Percentiles rank a stretch among this genome's conserved stretches.
phyloP scores from a whole-genome alignment of 2,888 invertebrate genomes.

The Tyria jacobaeae region DNA sequence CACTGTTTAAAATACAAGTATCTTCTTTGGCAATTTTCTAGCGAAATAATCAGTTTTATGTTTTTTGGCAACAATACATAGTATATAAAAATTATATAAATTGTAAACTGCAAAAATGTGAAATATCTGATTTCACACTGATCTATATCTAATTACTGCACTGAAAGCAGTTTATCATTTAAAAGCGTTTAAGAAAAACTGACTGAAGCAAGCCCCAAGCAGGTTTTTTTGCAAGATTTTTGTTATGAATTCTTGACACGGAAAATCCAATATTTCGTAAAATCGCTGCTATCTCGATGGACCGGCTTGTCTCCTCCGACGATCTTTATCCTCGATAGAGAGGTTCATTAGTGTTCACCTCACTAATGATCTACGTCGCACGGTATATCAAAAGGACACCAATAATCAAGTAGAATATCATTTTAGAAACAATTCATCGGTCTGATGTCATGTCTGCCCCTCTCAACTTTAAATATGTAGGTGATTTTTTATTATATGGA shows the following conservation, averaged over 20 bases:
- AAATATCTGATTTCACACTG: constrained; percentile 7
- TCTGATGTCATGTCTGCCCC: constrained; percentile 14
- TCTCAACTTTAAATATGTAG: too few relatives aligned
- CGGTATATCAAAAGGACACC: constrained; percentile 48
- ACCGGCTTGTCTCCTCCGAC: constrained; percentile 59
- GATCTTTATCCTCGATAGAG: constrained; percentile 69
- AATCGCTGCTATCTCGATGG: constrained; percentile 54
- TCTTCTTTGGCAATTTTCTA: constrained; percentile 14
- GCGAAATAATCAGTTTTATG: constrained; percentile 5
- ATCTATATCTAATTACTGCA: constrained; percentile 17
- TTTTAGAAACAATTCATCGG: constrained; percentile 47
- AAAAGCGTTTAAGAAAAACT: constrained; percentile 28
- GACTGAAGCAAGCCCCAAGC: constrained; percentile 27
- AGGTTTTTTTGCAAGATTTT: constrained; percentile 40
- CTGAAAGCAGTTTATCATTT: constrained; percentile 20
- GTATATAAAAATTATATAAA: not conserved
- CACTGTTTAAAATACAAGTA: constrained; percentile 47
- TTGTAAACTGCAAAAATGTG: not conserved
- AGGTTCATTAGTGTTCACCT: constrained; percentile 79
- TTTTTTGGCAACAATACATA: constrained; percentile 5
- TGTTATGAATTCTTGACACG: constrained; percentile 50
- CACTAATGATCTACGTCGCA: constrained; percentile 73
- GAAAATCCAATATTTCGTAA: constrained; percentile 59
- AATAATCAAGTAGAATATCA: constrained; percentile 47
- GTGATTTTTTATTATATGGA: too few relatives aligned